Evolutionary conservation across 2,888 invertebrate species (phyloP).

Genomic region (Dryobota labecula): DNA sequence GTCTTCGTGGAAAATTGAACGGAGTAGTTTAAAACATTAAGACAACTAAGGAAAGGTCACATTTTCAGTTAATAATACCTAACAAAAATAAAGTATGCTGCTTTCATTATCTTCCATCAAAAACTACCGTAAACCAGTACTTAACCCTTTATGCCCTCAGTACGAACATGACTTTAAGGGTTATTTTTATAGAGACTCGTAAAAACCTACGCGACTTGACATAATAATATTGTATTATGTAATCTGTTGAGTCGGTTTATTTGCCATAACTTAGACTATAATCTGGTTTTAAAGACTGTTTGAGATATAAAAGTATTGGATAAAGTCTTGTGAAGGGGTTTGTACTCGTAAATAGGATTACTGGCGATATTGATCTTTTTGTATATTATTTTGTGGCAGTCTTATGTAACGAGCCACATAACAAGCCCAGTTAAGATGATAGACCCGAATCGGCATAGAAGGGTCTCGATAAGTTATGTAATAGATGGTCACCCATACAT

Average conservation of each 20-base stretch:
- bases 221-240: constrained; percentile 12
- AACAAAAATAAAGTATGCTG: not conserved
- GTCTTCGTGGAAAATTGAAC: not conserved
- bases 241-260: constrained; percentile 10
- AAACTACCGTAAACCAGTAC: constrained; percentile 2
- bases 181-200: constrained; percentile 49
- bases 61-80: not conserved
- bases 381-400: not conserved
- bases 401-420: too few species aligned
- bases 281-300: constrained; percentile 20
- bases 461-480: too few species aligned
- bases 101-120: not conserved
- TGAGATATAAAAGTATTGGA: constrained; percentile 20
- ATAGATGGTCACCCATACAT: too few species aligned
- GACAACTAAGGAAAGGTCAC: not conserved
- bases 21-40: not conserved
- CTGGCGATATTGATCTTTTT: not conserved
- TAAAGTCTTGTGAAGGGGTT: constrained; percentile 1
- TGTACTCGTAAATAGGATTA: constrained; percentile 6
- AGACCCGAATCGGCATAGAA: too few species aligned
- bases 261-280: constrained; percentile 23
- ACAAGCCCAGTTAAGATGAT: too few species aligned
- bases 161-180: constrained; percentile 17
- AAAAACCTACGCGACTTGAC: constrained; percentile 31
- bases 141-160: constrained; percentile 2